phyloP scores from a whole-genome alignment of 2,888 invertebrate species.

The Eubasilissa splendida region DNA sequence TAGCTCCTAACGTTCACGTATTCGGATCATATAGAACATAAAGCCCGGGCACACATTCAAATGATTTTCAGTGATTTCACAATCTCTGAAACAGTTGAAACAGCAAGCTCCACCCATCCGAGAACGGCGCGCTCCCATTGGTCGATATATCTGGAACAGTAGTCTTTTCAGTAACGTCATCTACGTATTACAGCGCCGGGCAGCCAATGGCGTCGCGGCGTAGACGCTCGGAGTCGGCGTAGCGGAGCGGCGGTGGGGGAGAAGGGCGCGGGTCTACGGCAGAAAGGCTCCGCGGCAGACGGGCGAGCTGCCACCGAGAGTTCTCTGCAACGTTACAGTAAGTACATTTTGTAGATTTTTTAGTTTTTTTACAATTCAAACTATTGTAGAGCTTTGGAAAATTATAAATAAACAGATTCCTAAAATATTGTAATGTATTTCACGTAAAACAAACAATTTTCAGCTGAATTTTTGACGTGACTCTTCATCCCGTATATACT shows the following conservation, averaged over 20 bases:
- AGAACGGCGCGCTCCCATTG: slow-evolving; percentile 44
- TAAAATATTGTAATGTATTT: too few species aligned
- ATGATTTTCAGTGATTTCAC: slow-evolving; percentile 56
- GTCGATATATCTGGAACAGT: slow-evolving; percentile 55
- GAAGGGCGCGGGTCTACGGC: slow-evolving; percentile 52
- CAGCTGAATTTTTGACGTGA: too few species aligned
- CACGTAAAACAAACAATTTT: too few species aligned
- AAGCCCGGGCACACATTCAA: slow-evolving; percentile 49
- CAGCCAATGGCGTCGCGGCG: slow-evolving; percentile 52
- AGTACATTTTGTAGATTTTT: slow-evolving; percentile 43
- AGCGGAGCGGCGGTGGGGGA: slow-evolving; percentile 34
- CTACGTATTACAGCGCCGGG: slow-evolving; percentile 51
- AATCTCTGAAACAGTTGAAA: slow-evolving; percentile 53
- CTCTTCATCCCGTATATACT: too few species aligned
- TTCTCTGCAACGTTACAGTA: slow-evolving; percentile 54
- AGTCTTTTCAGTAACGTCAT: slow-evolving; percentile 52
- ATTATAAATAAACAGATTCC: too few species aligned
- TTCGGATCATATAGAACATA: slow-evolving; percentile 45
- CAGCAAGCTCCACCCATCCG: slow-evolving; percentile 48
- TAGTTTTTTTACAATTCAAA: neutral
- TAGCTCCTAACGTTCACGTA: slow-evolving; percentile 15
- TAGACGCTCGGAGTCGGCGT: slow-evolving; percentile 45
- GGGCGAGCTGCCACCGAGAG: slow-evolving; percentile 53
- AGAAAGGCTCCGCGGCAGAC: slow-evolving; percentile 53
- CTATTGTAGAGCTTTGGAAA: too few species aligned